Percentiles rank a stretch among this genome's conserved stretches.
These are phyloP conservation scores for Parnassius smintheus DNA, from an alignment of 2,888 invertebrate species.

Conservation along the genomic window DNA sequence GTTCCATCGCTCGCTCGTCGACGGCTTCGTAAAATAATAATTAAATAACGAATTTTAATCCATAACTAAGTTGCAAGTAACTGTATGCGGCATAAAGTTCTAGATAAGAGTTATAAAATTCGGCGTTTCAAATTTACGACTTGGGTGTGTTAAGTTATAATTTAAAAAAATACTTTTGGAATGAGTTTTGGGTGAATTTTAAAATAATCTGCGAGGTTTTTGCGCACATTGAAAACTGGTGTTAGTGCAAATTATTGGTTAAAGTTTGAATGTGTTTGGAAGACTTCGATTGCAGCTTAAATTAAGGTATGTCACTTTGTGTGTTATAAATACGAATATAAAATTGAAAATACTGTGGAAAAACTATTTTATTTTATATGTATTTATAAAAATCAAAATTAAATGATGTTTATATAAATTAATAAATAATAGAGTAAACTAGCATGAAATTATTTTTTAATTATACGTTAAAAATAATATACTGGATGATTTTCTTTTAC, in stretches of 20 bases:
- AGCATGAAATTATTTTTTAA: too few species aligned
- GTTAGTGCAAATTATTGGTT: neutral
- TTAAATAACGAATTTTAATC: constrained; percentile 22
- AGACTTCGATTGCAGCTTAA: constrained; percentile 1
- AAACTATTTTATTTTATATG: too few species aligned
- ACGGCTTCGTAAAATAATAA: constrained; percentile 28
- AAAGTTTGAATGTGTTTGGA: neutral
- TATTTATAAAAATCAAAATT: too few species aligned
- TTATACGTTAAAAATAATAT: too few species aligned
- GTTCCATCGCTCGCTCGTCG: constrained; percentile 4
- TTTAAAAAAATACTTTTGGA: neutral
- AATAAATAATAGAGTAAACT: too few species aligned
- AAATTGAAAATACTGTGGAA: too few species aligned
- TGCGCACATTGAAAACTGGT: neutral
- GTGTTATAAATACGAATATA: neutral
- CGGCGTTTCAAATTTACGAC: neutral
- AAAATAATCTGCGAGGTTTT: neutral
- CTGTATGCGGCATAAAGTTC: constrained; percentile 11
- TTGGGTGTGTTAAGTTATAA: neutral
- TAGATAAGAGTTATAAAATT: constrained; percentile 1
- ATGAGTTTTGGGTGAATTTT: constrained; percentile 1
- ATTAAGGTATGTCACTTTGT: constrained; percentile 8
- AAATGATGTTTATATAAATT: too few species aligned
- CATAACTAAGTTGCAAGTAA: constrained; percentile 16
- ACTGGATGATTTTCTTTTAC: too few species aligned